Evolutionary conservation across 2,888 invertebrate species (phyloP), one percentile per base, ranked within the genome.

Genomic region (Heteropelma amictum): DNA sequence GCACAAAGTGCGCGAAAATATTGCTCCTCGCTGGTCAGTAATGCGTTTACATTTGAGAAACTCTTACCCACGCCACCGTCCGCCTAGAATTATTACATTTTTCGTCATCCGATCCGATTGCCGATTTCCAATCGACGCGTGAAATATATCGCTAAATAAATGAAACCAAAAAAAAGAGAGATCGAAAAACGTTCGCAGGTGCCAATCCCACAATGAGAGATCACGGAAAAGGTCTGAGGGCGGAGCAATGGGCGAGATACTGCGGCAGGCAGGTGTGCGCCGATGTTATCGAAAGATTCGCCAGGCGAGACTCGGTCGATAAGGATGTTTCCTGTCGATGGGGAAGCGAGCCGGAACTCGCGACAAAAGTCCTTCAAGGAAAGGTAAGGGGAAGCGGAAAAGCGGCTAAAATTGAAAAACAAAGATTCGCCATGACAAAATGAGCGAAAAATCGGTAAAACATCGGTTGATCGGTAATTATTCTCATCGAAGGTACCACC

Each of bases 241-340:
- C 95, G 0, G 93, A 93, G 81, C 94, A 95, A 86, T 95, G 95
- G 95, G 94, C 95, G 1, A 89, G 93, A 78, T 94, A 92, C 86
- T 94, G 94, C 84, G 94, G 94, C 8, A 91, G 94, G 47, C 92
- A 93, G 84, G 91, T 92, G 21, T 93, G 93, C 83, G 93, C 94
- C 2, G 94, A 94, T 83, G 92, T 93, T 77, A 94, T 95, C 78
- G 93, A 93, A 80, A 93, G 93, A 83, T 92, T 93, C 84, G 91
- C 92, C 3, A 89, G 92, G 69, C 91, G 92, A 80, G 89, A 91
- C 65, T 88, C 92, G 1, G 86, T 93, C 67, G 92, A 92, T 77
- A 89, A 91, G 71, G 90, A 90, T 47, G 91, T 91, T 51, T 90
- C 92, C 23, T 92, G 90, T 19, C 86, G 90, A 28, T 93, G 93